Evolutionary conservation across 1,140 invertebrate species (phyloP), one percentile per base, ranked within the genome.

Genomic region (Zaprionus ornatus): DNA sequence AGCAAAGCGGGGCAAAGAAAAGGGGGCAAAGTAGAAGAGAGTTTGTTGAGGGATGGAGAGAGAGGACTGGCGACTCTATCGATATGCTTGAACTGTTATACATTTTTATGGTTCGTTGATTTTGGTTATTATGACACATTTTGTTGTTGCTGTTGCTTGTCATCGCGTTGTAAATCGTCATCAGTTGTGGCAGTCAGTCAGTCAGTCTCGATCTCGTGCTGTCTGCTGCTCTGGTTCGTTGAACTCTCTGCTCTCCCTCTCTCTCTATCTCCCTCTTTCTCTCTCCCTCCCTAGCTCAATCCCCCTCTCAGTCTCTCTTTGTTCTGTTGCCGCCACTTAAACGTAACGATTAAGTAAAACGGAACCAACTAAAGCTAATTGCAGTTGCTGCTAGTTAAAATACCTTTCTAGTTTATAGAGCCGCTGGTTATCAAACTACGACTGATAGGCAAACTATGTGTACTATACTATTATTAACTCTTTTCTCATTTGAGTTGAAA

Each of bases 51-150:
- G 15, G 12, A 40, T 21, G 9, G 29, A 17, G 48, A 37, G 9
- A 3, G 45, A 37, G 40, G 59, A 66, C n/a, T n/a, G 61, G 64
- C n/a, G 6, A 23, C 52, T 32, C 54, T 62, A 77, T 77, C 74
- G 75, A 80, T 74, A 82, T 72, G 84, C 84, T 74, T 80, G 77
- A 75, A 66, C 80, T 72, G 77, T 56, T 88, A 65, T 69, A 74
- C 48, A 52, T 70, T 87, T 84, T 84, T 79, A 84, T 81, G 84
- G 84, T 88, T 88, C 80, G 84, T 80, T 83, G 84, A 72, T 56
- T 84, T 88, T 56, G 76, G 61, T 66, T 74, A 74, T 82, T 82
- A 86, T 82, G 82, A 86, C 82, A 86, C 83, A 77, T 82, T 79
- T 77, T 65, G 66, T 21, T 48, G 19, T 68, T 60, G 42, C 9